phyloP scores from a whole-genome alignment of 2,888 invertebrate genomes.

The Chrysotoxum bicinctum region DNA sequence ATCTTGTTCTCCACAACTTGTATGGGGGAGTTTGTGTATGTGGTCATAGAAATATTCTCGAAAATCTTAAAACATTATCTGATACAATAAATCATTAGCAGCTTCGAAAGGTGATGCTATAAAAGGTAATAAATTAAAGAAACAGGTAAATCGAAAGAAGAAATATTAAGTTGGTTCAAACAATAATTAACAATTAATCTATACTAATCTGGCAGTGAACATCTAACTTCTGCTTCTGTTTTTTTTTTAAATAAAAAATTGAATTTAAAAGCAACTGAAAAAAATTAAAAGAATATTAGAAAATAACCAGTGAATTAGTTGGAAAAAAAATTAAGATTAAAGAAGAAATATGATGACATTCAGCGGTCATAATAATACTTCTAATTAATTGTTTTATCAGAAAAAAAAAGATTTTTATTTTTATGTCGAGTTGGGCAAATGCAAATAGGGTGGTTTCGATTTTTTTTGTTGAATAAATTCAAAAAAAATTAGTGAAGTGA shows the following conservation, averaged over 20 bases:
- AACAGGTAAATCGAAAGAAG: slow-evolving; percentile 41
- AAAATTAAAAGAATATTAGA: background rate
- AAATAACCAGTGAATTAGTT: slow-evolving; percentile 32
- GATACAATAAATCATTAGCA: slow-evolving; percentile 50
- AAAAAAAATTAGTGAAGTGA: no score
- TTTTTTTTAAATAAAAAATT: background rate
- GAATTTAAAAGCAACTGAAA: background rate
- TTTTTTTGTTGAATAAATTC: background rate
- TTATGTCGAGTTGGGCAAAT: background rate
- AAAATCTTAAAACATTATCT: background rate
- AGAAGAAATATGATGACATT: slow-evolving; percentile 51
- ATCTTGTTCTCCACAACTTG: no score
- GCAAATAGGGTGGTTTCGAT: background rate
- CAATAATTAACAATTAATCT: slow-evolving; percentile 57
- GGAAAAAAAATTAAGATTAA: slow-evolving; percentile 32
- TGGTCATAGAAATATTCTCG: slow-evolving; percentile 18
- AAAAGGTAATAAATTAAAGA: slow-evolving; percentile 47
- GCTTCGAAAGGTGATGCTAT: background rate
- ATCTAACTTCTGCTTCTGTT: slow-evolving; percentile 20
- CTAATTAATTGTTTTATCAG: slow-evolving; percentile 34
- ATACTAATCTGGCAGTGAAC: slow-evolving; percentile 34
- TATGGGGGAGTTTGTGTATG: background rate
- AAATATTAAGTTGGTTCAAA: slow-evolving; percentile 18
- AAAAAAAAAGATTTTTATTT: background rate
- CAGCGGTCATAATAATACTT: slow-evolving; percentile 43